phyloP scores from a whole-genome alignment of 2,113 vertebrate genomes.

The Cheilinus undulatus region DNA sequence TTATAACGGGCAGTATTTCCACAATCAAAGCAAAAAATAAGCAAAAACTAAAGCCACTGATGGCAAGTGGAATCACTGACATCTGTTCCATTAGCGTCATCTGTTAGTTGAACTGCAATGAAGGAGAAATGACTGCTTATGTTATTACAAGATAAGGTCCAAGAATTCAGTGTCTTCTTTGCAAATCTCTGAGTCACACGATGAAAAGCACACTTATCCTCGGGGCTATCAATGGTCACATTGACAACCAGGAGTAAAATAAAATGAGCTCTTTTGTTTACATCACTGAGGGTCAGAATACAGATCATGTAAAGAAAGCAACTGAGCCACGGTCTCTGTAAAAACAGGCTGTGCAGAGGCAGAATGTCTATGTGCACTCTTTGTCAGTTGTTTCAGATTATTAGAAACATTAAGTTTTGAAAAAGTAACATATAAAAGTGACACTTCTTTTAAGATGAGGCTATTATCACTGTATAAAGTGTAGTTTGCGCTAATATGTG shows the following conservation, averaged over 20 bases:
- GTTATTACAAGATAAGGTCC: neutral
- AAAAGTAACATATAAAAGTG: too few species aligned
- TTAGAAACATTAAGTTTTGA: too few species aligned
- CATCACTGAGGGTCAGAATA: neutral
- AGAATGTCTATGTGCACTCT: conserved; percentile 4
- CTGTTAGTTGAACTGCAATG: too few species aligned
- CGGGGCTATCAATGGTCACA: conserved; percentile 20
- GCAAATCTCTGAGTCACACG: conserved; percentile 33
- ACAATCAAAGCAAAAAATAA: too few species aligned
- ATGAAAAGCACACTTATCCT: neutral
- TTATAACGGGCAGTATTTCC: too few species aligned
- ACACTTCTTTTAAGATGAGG: too few species aligned
- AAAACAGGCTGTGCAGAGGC: conserved; percentile 42
- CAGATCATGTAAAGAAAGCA: too few species aligned
- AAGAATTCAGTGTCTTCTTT: conserved; percentile 4
- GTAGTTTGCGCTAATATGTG: neutral
- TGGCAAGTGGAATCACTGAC: too few species aligned
- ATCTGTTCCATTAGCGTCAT: too few species aligned
- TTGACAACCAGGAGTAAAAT: conserved; percentile 19
- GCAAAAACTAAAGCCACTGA: too few species aligned
- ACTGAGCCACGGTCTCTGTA: neutral
- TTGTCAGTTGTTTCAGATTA: neutral
- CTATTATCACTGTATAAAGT: neutral
- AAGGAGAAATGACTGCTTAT: too few species aligned
- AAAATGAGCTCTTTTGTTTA: conserved; percentile 43